Evolutionary conservation across 2,888 invertebrate genomes (phyloP), one percentile per base, ranked within the genome.

Genomic region (Ditylenchus weischeri): DNA sequence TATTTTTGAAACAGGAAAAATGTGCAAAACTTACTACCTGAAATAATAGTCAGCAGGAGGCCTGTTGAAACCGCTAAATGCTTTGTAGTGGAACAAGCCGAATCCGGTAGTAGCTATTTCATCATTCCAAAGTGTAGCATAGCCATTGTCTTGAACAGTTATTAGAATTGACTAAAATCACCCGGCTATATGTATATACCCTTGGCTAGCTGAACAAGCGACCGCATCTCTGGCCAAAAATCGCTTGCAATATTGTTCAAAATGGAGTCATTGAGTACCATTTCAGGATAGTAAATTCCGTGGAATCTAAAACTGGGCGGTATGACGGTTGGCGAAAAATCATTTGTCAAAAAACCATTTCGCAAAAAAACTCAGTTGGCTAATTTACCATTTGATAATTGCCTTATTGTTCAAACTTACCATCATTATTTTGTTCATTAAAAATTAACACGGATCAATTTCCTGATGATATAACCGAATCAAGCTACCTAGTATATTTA

Each of bases 1-100:
- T 29, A 29, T 29, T 29, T 29, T 29, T 29, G 5, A 29, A 29
- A 29, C 29, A 4, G 29, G 5, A 29, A 29, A 29, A 29, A 10
- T 43, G 8, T 43, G 3, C 15, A 43, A 43, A 43, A 43, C 11
- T 29, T 43, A 8, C 15, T 19, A 69, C 49, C 85, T 71, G 72
- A 82, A 83, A 66, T 84, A 85, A 72, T 84, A 83, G 59, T 84
- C 84, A 0, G 84, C 76, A 3, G 84, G 84, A 0, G 82, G 76
- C 6, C 75, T 71, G n/a, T 74, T 72, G 70, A 84, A 85, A 6
- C 84, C 84, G 13, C 69, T 65, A 58, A 77, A 77, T 36, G 72
- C 72, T 0, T 70, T 64, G 65, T 79, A 79, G 64, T 76, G 75
- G 68, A 79, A 78, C 6, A 79, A 65, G 21, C 79, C 79, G 35